These are phyloP conservation scores for Piezodorus guildinii DNA, from an alignment of 1,140 invertebrate genomes.

Conservation along the genomic window DNA sequence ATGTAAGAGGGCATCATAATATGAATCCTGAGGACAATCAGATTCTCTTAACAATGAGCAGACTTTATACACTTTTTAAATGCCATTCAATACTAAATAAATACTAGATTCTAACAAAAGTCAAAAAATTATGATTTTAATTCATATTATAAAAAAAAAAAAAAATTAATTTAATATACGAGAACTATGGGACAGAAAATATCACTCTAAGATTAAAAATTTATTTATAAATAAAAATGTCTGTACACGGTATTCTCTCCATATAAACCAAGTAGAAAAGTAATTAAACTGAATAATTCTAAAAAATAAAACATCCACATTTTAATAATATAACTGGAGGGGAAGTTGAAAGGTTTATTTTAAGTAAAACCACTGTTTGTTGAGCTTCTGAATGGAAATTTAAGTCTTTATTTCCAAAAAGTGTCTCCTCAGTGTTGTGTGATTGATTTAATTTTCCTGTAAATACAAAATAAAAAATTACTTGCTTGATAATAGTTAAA, in stretches of 20 bases:
- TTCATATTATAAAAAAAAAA: neutral
- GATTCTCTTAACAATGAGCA: too few species aligned
- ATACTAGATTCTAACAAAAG: neutral
- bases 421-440: slow-evolving; percentile 33
- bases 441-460: slow-evolving; percentile 38
- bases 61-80: too few species aligned
- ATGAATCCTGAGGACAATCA: too few species aligned
- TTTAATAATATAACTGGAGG: slow-evolving; percentile 12
- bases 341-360: slow-evolving; percentile 19
- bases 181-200: neutral
- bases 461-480: slow-evolving; percentile 38
- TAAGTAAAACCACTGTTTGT: slow-evolving; percentile 30
- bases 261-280: slow-evolving; percentile 21
- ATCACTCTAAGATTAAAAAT: slow-evolving; percentile 19
- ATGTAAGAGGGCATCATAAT: too few species aligned
- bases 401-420: slow-evolving; percentile 44
- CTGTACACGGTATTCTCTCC: slow-evolving; percentile 16
- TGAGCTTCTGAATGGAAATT: slow-evolving; percentile 34
- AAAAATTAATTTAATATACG: neutral
- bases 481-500: slow-evolving; percentile 27
- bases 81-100: neutral
- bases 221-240: slow-evolving; percentile 24
- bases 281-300: slow-evolving; percentile 16
- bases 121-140: neutral
- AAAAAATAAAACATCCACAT: slow-evolving; percentile 15